Evolutionary conservation across 2,113 vertebrate genomes (phyloP), one percentile per base, ranked within the genome.

Genomic region (Nycticebus coucang): DNA sequence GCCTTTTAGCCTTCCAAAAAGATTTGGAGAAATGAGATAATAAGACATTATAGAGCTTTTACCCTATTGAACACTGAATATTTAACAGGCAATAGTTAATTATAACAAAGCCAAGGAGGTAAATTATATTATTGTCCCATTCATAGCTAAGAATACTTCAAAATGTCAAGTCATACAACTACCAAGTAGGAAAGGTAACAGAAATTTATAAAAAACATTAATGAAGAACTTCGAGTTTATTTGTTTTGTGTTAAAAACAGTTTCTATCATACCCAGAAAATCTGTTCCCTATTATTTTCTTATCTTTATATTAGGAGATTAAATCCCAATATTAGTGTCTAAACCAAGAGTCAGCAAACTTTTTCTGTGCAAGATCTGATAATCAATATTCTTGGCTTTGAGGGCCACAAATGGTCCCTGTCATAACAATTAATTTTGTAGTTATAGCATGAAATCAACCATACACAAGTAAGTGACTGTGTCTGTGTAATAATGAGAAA

Each of bases 1-100:
- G 93, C 21, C 35, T 87, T 66, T 75, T 59, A 28, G 30, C 7
- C 41, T 41, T 87, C 22, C 83, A 19, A 96, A 87, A 97, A 83
- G 15, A 69, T 66, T 93, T 77, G 68, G 57, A 95, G 33, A 91
- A 66, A 55, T 59, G 83, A 69, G 4, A 81, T 37, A 69, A 45
- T 12, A 82, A 71, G n/a, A 93, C 71, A 22, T 89, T 62, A 85
- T 55, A 64, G 33, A 82, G 7, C 12, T 59, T 59, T 78, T 35
- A 82, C 11, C 66, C 21, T 90, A 77, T 19, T 64, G 60, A 87
- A 87, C 21, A 93, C 6, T 41, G 45, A 60, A 55, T 18, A 64
- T 72, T 93, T 87, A 57, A 19, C 1, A 74, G 37, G 4, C 78
- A 78, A 66, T 60, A 55, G 60, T 94, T 69, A 26, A 89, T 77